These are phyloP conservation scores for Palythoa grandiflora DNA, from an alignment of 92 coral and sea anemone genomes.

Conservation along the genomic window DNA sequence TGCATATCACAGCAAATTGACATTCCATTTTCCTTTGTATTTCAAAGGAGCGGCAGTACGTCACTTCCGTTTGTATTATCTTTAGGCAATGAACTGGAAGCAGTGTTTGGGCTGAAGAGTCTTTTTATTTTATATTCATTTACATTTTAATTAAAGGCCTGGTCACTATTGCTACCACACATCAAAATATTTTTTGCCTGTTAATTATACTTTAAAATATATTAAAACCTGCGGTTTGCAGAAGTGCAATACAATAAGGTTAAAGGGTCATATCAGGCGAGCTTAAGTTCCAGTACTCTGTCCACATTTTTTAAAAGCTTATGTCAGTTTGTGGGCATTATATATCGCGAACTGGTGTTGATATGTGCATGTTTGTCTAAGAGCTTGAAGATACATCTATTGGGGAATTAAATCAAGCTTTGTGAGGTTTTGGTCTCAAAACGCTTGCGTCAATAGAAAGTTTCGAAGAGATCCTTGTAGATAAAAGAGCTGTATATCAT, in stretches of 20 bases:
- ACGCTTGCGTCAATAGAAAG: neutral
- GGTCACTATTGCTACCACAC: constrained; percentile 14
- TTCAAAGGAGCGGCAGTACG: constrained; percentile 39
- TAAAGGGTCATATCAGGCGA: constrained; percentile 34
- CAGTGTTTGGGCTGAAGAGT: neutral
- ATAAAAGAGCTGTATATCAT: neutral
- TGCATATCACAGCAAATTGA: neutral
- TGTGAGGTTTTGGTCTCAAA: neutral
- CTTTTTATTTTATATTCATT: constrained; percentile 11
- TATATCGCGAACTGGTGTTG: neutral
- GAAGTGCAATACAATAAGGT: constrained; percentile 14
- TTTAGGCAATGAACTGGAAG: neutral
- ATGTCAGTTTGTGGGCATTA: neutral
- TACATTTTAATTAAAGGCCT: constrained; percentile 3
- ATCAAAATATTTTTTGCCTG: constrained; percentile 10
- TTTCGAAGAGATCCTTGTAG: neutral
- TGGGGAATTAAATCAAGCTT: neutral
- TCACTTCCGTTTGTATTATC: constrained; percentile 29
- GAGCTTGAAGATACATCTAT: neutral
- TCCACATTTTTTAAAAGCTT: neutral
- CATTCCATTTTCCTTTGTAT: constrained; percentile 14
- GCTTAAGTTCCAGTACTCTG: constrained; percentile 6
- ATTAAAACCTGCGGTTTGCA: constrained; percentile 15
- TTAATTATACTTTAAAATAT: neutral
- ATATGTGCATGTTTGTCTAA: neutral